A percentile compares a stretch with the other conserved stretches of the same genome.
These are phyloP conservation scores for Eubasilissa regina DNA, from an alignment of 1,140 invertebrate genomes.

Conservation along the genomic window DNA sequence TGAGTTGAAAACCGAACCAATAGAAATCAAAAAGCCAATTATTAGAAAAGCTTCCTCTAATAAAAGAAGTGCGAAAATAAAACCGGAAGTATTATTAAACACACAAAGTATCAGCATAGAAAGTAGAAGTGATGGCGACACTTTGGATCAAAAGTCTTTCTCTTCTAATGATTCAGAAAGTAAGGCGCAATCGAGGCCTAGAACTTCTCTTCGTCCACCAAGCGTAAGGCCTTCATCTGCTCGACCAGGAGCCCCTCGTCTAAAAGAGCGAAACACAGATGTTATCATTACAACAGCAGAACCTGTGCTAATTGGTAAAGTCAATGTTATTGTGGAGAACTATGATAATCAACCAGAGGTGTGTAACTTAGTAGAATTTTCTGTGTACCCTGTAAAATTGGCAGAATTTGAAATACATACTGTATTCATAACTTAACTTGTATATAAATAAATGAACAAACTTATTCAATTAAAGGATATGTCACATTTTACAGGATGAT, in stretches of 20 bases:
- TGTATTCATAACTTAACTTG: no score
- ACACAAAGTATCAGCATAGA: conserved; percentile 43
- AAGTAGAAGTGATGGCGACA: conserved; percentile 45
- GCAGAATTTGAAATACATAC: no score
- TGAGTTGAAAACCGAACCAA: conserved; percentile 9
- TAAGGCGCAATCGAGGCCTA: conserved; percentile 64
- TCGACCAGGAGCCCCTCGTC: conserved; percentile 82
- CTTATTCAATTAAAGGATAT: neutral
- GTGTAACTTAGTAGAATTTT: neutral
- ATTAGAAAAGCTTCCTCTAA: conserved; percentile 45
- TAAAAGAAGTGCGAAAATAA: conserved; percentile 43
- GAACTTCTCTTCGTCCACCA: conserved; percentile 75
- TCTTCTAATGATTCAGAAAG: conserved; percentile 29
- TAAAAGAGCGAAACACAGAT: conserved; percentile 74
- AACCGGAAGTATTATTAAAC: conserved; percentile 46
- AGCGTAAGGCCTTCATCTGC: conserved; percentile 83
- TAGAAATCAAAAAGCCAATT: conserved; percentile 28
- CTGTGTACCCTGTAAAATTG: no score
- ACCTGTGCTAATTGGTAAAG: conserved; percentile 72
- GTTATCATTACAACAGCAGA: conserved; percentile 70
- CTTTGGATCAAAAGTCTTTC: conserved; percentile 42
- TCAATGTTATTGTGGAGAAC: conserved; percentile 81
- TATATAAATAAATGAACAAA: no score
- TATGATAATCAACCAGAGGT: conserved; percentile 66
- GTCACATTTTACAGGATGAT: conserved; percentile 73